Conservation (phyloP, 2,113 vertebrate species). For the Castor canadensis region DNA sequence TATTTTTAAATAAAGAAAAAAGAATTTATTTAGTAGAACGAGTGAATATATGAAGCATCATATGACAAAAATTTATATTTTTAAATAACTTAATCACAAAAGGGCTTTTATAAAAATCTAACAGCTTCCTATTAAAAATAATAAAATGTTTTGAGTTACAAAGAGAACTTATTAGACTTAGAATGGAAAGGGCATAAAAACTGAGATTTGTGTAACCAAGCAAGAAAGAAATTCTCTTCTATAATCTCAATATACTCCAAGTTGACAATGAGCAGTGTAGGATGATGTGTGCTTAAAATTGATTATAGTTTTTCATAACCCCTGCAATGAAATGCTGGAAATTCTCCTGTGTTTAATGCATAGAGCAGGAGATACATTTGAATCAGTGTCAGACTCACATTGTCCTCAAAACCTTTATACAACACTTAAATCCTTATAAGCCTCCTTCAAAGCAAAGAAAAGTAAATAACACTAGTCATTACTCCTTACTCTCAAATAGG, state of each 20-base stretch:
- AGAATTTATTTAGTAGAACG: background rate
- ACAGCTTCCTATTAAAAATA: background rate
- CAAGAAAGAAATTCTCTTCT: conserved; percentile 15
- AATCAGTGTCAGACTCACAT: background rate
- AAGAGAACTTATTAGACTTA: background rate
- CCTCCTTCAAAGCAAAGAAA: conserved; percentile 30
- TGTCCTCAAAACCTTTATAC: background rate
- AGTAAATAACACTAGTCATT: background rate
- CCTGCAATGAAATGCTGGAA: background rate
- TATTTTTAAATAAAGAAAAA: background rate
- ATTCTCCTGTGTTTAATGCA: background rate
- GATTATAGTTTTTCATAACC: background rate
- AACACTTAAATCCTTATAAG: background rate
- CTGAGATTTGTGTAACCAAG: background rate
- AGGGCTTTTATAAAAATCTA: background rate
- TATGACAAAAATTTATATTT: background rate
- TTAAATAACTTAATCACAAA: conserved; percentile 20
- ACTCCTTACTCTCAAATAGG: conserved; percentile 2
- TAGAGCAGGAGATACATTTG: background rate
- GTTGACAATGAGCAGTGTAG: background rate
- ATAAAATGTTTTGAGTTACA: background rate
- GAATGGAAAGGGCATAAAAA: no score
- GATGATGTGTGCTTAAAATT: background rate
- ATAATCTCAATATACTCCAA: conserved; percentile 21
- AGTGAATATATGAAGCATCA: background rate